Percentiles rank a stretch among this genome's conserved stretches.
phyloP scores from a whole-genome alignment of 2,888 invertebrate species.

The Horisme vitalbata region DNA sequence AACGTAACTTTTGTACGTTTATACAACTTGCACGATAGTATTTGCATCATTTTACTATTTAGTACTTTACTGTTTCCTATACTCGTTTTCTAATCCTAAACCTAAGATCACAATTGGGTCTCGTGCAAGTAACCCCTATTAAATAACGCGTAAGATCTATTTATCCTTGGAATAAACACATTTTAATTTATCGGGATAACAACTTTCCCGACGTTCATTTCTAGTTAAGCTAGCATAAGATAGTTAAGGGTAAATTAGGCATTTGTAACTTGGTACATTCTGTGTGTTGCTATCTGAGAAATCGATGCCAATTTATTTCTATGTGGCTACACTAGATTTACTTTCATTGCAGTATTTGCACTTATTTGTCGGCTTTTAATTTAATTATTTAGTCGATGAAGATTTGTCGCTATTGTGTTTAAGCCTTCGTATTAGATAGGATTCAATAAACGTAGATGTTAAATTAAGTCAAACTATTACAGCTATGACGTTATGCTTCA shows the following conservation, averaged over 20 bases:
- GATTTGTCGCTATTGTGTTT: constrained; percentile 63
- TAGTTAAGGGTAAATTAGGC: constrained; percentile 67
- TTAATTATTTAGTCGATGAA: constrained; percentile 57
- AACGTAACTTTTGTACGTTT: constrained; percentile 35
- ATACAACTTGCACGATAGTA: constrained; percentile 34
- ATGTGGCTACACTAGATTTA: constrained; percentile 54
- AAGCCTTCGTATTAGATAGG: constrained; percentile 77
- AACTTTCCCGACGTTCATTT: constrained; percentile 55
- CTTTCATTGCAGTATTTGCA: constrained; percentile 68
- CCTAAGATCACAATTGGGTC: constrained; percentile 14
- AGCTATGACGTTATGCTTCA: constrained; percentile 29
- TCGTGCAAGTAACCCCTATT: constrained; percentile 36
- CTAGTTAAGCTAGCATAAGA: constrained; percentile 72
- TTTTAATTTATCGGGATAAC: constrained; percentile 31
- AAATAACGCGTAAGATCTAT: constrained; percentile 31
- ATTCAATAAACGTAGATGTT: constrained; percentile 72
- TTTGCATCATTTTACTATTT: constrained; percentile 19
- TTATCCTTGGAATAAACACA: constrained; percentile 38
- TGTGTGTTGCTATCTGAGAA: constrained; percentile 65
- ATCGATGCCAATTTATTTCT: constrained; percentile 41
- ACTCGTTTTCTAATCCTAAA: constrained; percentile 16
- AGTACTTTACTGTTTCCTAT: constrained; percentile 18
- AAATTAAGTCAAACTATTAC: constrained; percentile 56
- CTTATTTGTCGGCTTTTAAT: constrained; percentile 55
- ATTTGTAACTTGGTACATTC: constrained; percentile 66